A percentile compares a stretch with the other conserved stretches of the same genome.
Evolutionary conservation across 2,113 vertebrate genomes (phyloP).

Genomic region (Corythornis vintsioides): DNA sequence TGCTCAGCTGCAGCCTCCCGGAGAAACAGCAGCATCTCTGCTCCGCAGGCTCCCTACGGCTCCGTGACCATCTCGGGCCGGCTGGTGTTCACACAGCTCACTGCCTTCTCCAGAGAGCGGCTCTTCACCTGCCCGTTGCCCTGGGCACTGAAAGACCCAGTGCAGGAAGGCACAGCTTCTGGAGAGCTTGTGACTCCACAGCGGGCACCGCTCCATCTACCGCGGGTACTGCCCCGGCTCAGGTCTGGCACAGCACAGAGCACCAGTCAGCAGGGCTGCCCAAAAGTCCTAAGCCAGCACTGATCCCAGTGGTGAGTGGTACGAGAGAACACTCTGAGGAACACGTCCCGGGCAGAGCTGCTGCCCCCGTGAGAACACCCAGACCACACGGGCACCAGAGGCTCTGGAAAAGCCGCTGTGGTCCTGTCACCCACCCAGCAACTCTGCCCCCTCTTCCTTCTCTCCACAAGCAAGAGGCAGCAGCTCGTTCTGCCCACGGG

Average conservation of each 20-base stretch:
- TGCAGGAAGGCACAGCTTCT: accelerated
- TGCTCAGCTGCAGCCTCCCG: too few relatives aligned
- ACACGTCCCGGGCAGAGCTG: accelerated
- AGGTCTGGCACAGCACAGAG: accelerated
- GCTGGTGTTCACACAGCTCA: not conserved
- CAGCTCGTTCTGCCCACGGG: too few relatives aligned
- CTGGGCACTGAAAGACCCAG: accelerated
- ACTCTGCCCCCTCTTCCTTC: too few relatives aligned
- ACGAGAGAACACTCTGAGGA: accelerated
- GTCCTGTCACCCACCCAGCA: accelerated
- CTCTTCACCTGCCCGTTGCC: not conserved
- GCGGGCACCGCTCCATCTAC: not conserved
- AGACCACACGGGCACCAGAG: accelerated
- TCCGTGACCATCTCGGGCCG: not conserved
- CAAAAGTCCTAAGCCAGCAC: not conserved
- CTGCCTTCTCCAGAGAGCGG: accelerated
- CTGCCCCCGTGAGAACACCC: accelerated
- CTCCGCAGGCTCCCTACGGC: not conserved
- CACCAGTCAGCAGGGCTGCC: accelerated
- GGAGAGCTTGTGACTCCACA: accelerated
- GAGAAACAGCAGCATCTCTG: too few relatives aligned
- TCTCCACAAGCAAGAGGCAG: too few relatives aligned
- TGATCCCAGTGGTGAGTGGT: accelerated
- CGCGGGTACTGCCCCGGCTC: not conserved
- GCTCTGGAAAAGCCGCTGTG: accelerated